A percentile compares a stretch with the other conserved stretches of the same genome.
Conservation (phyloP, 1,140 invertebrate species). For the Drosophila kepulauana region DNA sequence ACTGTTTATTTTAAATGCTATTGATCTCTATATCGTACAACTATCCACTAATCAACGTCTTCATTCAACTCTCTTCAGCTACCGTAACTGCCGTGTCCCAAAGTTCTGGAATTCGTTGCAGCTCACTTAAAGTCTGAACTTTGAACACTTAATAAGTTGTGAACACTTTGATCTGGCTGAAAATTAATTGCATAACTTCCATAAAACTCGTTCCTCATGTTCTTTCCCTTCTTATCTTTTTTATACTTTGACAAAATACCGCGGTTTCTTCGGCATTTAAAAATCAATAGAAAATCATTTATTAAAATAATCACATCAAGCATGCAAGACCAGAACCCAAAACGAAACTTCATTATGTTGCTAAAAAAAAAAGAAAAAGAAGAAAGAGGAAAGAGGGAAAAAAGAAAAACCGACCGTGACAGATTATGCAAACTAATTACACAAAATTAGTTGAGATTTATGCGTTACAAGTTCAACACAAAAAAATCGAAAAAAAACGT, state of each 20-base stretch:
- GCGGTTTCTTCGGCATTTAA: slow-evolving; percentile 58
- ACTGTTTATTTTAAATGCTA: background rate
- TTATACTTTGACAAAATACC: slow-evolving; percentile 55
- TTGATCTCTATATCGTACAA: background rate
- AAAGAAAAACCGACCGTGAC: slow-evolving; percentile 65
- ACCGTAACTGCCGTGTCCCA: background rate
- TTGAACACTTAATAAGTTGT: slow-evolving; percentile 46
- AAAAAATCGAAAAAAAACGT: slow-evolving; percentile 32
- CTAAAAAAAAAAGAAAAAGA: slow-evolving; percentile 41
- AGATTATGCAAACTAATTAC: slow-evolving; percentile 83
- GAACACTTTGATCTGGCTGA: slow-evolving; percentile 50
- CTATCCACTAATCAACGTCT: background rate
- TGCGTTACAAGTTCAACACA: slow-evolving; percentile 48
- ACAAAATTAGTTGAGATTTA: slow-evolving; percentile 82
- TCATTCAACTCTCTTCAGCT: background rate
- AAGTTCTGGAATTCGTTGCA: slow-evolving; percentile 6
- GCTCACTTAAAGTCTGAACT: slow-evolving; percentile 13
- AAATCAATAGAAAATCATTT: slow-evolving; percentile 76
- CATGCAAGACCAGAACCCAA: slow-evolving; percentile 46
- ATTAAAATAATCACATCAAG: slow-evolving; percentile 61
- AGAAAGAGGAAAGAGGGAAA: slow-evolving; percentile 15
- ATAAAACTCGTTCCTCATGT: slow-evolving; percentile 16
- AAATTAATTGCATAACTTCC: slow-evolving; percentile 67
- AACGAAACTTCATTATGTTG: slow-evolving; percentile 63
- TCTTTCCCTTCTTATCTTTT: background rate